Conservation (phyloP, 2,797 vertebrate species). For the Enteromius anoplus region DNA sequence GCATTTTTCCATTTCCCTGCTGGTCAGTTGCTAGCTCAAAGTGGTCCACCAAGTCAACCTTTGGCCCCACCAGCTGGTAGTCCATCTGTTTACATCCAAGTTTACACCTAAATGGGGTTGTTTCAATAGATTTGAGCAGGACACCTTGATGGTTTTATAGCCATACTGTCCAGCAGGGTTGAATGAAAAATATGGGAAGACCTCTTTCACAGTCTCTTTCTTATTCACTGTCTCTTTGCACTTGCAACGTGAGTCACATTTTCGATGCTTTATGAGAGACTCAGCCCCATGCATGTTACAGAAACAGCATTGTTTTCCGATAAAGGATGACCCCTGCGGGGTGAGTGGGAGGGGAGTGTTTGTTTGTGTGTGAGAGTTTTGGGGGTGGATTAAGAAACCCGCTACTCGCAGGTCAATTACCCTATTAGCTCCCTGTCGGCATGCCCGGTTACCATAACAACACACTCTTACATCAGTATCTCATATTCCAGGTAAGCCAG, state of each 20-base stretch:
- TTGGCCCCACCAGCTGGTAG: background rate
- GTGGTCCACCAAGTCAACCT: background rate
- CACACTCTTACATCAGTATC: conserved; percentile 10
- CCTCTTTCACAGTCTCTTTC: conserved; percentile 1
- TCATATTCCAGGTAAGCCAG: background rate
- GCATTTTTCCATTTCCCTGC: background rate
- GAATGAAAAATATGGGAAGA: background rate
- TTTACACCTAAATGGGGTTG: background rate
- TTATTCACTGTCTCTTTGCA: conserved; percentile 20
- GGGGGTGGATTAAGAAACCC: conserved; percentile 37
- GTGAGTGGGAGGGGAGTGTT: conserved; percentile 24
- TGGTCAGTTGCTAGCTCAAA: background rate
- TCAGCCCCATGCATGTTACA: conserved; percentile 18
- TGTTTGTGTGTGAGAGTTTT: conserved; percentile 23
- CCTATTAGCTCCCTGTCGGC: conserved; percentile 42
- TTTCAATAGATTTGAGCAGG: background rate
- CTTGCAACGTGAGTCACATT: conserved; percentile 17
- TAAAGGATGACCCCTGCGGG: conserved; percentile 38
- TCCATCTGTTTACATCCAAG: background rate
- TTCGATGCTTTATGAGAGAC: background rate
- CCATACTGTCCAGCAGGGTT: background rate
- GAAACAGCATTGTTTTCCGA: conserved; percentile 24
- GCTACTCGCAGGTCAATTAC: conserved; percentile 42
- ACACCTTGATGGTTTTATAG: background rate
- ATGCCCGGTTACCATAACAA: conserved; percentile 39